Percentiles rank a stretch among this genome's conserved stretches.
These are phyloP conservation scores for Eulemur coronatus DNA, from an alignment of 2,797 vertebrate species.

Conservation along the genomic window DNA sequence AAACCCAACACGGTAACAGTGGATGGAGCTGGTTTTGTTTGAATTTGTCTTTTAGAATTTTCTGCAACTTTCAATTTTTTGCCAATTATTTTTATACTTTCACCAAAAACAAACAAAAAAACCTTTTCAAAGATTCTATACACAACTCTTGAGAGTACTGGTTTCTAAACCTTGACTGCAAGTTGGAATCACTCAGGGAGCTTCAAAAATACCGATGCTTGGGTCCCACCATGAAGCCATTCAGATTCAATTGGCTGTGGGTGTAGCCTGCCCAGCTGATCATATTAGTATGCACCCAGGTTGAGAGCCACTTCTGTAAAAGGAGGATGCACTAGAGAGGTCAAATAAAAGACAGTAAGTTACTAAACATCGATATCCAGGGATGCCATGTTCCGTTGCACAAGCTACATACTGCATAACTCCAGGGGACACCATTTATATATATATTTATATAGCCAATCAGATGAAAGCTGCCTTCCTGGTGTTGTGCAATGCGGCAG, in stretches of 20 bases:
- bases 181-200: not conserved
- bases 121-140: not conserved
- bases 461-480: not conserved
- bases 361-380: not conserved
- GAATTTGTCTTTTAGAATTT: not conserved
- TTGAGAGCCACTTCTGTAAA: not conserved
- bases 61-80: not conserved
- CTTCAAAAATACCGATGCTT: not conserved
- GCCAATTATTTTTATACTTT: not conserved
- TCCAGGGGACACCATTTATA: not conserved
- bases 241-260: not conserved
- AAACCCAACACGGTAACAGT: not conserved
- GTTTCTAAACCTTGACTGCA: not conserved
- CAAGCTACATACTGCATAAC: not conserved
- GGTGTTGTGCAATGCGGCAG: not conserved
- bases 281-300: not conserved
- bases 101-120: not conserved
- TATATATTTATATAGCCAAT: not conserved
- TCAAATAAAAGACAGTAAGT: not conserved
- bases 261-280: not conserved
- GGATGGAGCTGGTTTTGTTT: not conserved
- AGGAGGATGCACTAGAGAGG: not conserved
- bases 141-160: not conserved
- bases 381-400: not conserved
- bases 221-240: not conserved